Percentiles rank a stretch among this genome's conserved stretches.
Evolutionary conservation across 1,140 invertebrate genomes (phyloP).

Genomic region (Caerostris darwini): DNA sequence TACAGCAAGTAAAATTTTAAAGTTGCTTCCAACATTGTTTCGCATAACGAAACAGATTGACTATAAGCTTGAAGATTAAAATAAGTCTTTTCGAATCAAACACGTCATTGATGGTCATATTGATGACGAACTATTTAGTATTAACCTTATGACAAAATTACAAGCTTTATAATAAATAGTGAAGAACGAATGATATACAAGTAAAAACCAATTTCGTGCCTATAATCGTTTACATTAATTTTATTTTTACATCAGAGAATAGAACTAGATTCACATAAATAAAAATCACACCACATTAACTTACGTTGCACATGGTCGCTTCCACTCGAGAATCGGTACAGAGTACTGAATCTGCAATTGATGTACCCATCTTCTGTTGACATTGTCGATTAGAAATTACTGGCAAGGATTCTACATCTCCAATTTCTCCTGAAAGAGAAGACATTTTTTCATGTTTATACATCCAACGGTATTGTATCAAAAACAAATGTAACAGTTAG

Average conservation of each 20-base stretch:
- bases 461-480: not conserved
- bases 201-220: no score
- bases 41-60: no score
- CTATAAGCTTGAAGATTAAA: no score
- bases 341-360: conserved; percentile 10
- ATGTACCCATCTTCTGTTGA: not conserved
- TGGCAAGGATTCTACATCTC: conserved; percentile 2
- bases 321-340: conserved; percentile 54
- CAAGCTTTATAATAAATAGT: not conserved
- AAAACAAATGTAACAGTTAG: not conserved
- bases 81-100: no score
- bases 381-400: conserved; percentile 21
- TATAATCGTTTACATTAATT: not conserved
- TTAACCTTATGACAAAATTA: no score
- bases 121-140: no score
- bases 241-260: not conserved
- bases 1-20: no score
- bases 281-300: not conserved
- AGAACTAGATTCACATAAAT: not conserved
- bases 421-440: not conserved
- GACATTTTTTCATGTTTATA: not conserved
- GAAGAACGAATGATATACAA: not conserved
- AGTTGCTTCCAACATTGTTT: no score
- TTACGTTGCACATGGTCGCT: conserved; percentile 55
- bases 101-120: no score